Evolutionary conservation across 2,113 vertebrate species (phyloP).

Genomic region (Leptosomus discolor): DNA sequence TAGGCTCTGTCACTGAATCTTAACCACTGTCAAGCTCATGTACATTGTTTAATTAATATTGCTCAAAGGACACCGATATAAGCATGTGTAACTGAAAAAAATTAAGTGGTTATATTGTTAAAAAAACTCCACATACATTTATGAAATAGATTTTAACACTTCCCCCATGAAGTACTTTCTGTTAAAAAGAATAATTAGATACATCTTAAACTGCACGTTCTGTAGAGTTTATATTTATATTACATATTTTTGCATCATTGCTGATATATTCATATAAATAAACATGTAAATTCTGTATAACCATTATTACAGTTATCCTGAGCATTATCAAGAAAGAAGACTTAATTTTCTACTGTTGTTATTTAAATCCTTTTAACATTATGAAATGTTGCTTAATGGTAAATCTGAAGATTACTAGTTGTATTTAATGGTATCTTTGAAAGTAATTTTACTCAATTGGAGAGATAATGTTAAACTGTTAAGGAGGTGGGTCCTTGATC

Average conservation of each 20-base stretch:
- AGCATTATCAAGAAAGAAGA: not conserved
- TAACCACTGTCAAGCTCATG: not conserved
- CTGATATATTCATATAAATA: not conserved
- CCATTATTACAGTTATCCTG: not conserved
- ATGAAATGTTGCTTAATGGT: not conserved
- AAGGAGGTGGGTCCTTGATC: not conserved
- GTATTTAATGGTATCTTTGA: not conserved
- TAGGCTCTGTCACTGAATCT: not conserved
- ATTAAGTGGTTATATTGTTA: fast-evolving
- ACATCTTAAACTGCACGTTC: not conserved
- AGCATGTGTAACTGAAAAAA: not conserved
- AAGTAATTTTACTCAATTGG: not conserved
- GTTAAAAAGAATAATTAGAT: not conserved
- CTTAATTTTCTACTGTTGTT: not conserved
- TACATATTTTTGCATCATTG: not conserved
- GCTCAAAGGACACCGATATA: not conserved
- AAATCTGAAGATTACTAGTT: not conserved
- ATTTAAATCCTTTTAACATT: not conserved
- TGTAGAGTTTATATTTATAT: not conserved
- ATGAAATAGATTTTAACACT: not conserved
- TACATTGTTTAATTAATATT: not conserved
- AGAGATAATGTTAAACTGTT: not conserved
- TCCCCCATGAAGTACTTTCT: not conserved
- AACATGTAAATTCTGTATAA: not conserved
- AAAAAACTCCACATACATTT: not conserved